These are phyloP conservation scores for Cryptocephalus moraei DNA, from an alignment of 2,888 invertebrate species.

Conservation along the genomic window DNA sequence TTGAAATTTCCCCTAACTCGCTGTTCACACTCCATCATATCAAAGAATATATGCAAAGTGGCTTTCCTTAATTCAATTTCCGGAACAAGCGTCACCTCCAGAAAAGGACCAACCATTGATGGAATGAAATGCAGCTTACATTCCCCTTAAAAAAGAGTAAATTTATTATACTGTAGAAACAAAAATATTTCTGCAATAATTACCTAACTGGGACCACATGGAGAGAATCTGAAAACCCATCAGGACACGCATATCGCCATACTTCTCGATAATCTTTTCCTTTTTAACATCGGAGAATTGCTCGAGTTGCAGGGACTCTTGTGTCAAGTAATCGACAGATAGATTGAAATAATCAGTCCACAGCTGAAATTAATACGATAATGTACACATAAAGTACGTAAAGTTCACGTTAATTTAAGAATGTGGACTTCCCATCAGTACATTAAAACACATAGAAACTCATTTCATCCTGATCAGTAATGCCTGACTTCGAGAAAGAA, in stretches of 20 bases:
- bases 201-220: slow-evolving; percentile 82
- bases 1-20: slow-evolving; percentile 75
- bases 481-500: too few relatives aligned
- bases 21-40: slow-evolving; percentile 91
- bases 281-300: slow-evolving; percentile 71
- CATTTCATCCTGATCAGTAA: too few relatives aligned
- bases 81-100: slow-evolving; percentile 86
- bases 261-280: slow-evolving; percentile 65
- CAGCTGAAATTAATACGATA: slow-evolving; percentile 39
- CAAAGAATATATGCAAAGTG: slow-evolving; percentile 85
- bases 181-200: slow-evolving; percentile 7
- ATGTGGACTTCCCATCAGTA: too few relatives aligned
- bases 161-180: background rate
- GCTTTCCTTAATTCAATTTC: slow-evolving; percentile 78
- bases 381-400: background rate
- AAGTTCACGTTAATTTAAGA: too few relatives aligned
- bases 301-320: slow-evolving; percentile 70
- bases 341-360: slow-evolving; percentile 69
- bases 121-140: slow-evolving; percentile 85
- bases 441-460: too few relatives aligned
- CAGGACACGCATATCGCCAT: slow-evolving; percentile 83
- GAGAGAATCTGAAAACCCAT: slow-evolving; percentile 88
- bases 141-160: slow-evolving; percentile 52
- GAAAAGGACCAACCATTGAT: slow-evolving; percentile 84
- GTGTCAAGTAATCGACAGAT: slow-evolving; percentile 71